These are phyloP conservation scores for Nudaria mundana DNA, from an alignment of 2,888 invertebrate species.

Conservation along the genomic window DNA sequence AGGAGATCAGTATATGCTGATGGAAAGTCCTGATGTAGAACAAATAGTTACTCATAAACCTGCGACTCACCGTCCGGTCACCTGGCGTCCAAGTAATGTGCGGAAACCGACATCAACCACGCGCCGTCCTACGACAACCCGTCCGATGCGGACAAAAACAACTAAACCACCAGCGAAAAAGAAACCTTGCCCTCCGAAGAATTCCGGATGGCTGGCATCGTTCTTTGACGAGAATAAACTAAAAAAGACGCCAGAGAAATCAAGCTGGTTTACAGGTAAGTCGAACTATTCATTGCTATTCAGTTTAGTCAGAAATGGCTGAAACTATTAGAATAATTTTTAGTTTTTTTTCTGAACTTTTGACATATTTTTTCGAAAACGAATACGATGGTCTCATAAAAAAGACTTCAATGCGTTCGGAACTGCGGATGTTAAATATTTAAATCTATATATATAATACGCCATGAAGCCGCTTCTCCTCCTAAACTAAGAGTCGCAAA, in stretches of 20 bases:
- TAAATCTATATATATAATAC: no score
- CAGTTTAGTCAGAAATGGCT: no score
- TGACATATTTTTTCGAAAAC: no score
- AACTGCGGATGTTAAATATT: no score
- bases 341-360: no score
- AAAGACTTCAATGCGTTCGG: no score
- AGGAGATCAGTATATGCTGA: conserved; percentile 49
- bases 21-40: conserved; percentile 39
- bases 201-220: conserved; percentile 56
- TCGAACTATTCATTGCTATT: conserved; percentile 15
- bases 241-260: conserved; percentile 55
- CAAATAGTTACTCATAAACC: conserved; percentile 37
- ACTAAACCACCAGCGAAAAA: conserved; percentile 47
- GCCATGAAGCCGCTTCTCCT: no score
- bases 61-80: conserved; percentile 31
- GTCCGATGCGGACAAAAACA: conserved; percentile 43
- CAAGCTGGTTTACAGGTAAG: conserved; percentile 70
- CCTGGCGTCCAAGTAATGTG: conserved; percentile 33
- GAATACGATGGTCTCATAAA: no score
- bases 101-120: conserved; percentile 35
- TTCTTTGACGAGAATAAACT: conserved; percentile 55
- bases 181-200: conserved; percentile 56
- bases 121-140: conserved; percentile 33
- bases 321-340: no score
- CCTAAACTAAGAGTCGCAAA: no score